Conservation (phyloP, 2,797 vertebrate species). For the Xerus rutilus region DNA sequence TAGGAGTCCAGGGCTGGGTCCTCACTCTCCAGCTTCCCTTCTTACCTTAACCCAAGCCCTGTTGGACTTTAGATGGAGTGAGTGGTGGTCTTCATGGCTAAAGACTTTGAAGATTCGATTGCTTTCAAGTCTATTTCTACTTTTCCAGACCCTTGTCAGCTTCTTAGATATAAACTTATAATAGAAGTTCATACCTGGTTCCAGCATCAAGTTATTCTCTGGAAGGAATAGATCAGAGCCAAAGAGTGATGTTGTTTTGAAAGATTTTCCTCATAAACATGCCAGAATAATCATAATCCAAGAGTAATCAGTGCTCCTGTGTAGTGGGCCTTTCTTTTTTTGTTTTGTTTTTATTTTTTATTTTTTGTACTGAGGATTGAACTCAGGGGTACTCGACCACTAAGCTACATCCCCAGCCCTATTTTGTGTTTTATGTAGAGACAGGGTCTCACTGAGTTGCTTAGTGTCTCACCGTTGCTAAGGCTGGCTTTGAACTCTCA, state of each 20-base stretch:
- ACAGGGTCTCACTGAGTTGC: no score
- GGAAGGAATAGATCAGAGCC: not conserved
- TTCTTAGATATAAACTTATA: not conserved
- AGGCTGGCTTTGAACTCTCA: no score
- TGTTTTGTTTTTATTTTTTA: no score
- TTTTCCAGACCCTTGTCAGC: not conserved
- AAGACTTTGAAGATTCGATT: constrained; percentile 16
- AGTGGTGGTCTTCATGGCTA: not conserved
- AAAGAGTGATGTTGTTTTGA: not conserved
- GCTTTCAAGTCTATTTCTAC: not conserved
- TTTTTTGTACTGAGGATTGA: no score
- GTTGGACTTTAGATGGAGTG: not conserved
- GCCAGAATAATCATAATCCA: constrained; percentile 19
- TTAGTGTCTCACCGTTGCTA: no score
- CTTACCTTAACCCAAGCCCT: not conserved
- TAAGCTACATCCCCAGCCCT: no score
- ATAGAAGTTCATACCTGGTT: not conserved
- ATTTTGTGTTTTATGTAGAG: no score
- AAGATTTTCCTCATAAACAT: not conserved
- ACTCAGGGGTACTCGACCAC: no score
- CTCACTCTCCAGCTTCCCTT: not conserved
- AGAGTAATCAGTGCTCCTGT: not conserved
- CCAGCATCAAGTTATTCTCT: not conserved
- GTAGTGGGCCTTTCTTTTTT: no score
- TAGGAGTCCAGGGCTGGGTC: not conserved